Base-by-base conservation (phyloP, 2,888 invertebrate species). In the Latheticus oryzae region DNA sequence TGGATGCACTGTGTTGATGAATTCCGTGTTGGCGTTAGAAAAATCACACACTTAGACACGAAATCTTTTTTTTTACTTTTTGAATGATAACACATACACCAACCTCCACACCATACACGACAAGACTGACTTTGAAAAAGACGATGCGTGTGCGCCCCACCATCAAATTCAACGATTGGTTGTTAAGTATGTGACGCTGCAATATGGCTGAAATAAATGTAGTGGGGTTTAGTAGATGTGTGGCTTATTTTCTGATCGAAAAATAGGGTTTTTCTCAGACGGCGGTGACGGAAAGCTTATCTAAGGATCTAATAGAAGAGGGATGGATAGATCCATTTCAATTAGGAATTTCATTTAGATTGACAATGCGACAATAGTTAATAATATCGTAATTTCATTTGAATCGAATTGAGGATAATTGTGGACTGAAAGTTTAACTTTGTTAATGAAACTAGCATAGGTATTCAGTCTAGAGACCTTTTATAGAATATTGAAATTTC, bases 1-100 rank as follows among this genome's bases (percentile, higher is more conserved):
- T n/a, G n/a, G n/a, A 64, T 72, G 73, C 73, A 73, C 73, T 45
- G 65, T 61, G 66, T 69, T 68, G 63, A 73, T 70, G 73, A 75
- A 75, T 71, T 77, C 78, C 76, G 75, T 74, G 64, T 70, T 76
- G 74, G 62, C 9, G 40, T 32, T 7, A 7, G 11, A 11, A n/a
- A 5, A 3, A 4, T 32, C 33, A 19, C 37, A 12, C 11, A 32
- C 12, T 9, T 9, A 12, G 11, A 2, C 2, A n/a, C n/a, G n/a
- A n/a, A n/a, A n/a, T n/a, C n/a, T n/a, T n/a, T n/a, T n/a, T n/a
- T n/a, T n/a, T n/a, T n/a, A n/a, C n/a, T n/a, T n/a, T n/a, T n/a
- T n/a, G n/a, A n/a, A n/a, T n/a, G n/a, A n/a, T n/a, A n/a, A n/a
- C n/a, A n/a, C n/a, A n/a, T n/a, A n/a, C n/a, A 45, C 45, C 53